Evolutionary conservation across 2,797 vertebrate species (phyloP), one percentile per base, ranked within the genome.

Genomic region (Zenarchopterus dispar): DNA sequence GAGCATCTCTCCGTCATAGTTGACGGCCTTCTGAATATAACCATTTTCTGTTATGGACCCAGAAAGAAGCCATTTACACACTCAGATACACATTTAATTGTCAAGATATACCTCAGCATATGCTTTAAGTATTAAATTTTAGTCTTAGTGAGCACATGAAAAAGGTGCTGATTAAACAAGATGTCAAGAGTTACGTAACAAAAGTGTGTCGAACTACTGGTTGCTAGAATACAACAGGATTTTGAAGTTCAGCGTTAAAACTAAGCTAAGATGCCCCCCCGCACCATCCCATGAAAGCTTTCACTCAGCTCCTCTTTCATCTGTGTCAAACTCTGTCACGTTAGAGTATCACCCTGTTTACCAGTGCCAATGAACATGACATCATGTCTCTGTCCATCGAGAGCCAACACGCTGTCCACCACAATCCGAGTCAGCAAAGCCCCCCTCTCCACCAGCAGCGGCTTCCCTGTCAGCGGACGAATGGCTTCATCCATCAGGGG

Each of bases 301-400:
- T 39, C 13, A 39, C 15, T 39, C 36, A 15, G 36, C 11, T 15
- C 13, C 13, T 39, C 36, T 36, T 16, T 13, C 6, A 16, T 46
- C 19, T 43, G 17, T 5, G 5, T 57, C 6, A 48, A 58, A 18
- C 6, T 3, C 1, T 39, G 6, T 17, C 10, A 28, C 4, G 19
- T 22, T 8, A 22, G 2, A 23, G 17, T 5, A 1, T 45, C 6
- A 26, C 11, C 46, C 39, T 9, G 8, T 61, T 81, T 74, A 93
- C 94, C 93, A 45, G 95, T 93, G 86, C 93, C 93, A 15, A 92
- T 84, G 73, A 95, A 95, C 91, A 95, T 91, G 56, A 94, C 88
- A 0, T 78, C 48, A 3, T 93, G 71, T 0, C 7, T 77, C 62
- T 87, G 47, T 49, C 90, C 80, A 1, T 94, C 89, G 28, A 92